These are phyloP conservation scores for Drosophila conformis DNA, from an alignment of 2,888 invertebrate species.

Conservation along the genomic window DNA sequence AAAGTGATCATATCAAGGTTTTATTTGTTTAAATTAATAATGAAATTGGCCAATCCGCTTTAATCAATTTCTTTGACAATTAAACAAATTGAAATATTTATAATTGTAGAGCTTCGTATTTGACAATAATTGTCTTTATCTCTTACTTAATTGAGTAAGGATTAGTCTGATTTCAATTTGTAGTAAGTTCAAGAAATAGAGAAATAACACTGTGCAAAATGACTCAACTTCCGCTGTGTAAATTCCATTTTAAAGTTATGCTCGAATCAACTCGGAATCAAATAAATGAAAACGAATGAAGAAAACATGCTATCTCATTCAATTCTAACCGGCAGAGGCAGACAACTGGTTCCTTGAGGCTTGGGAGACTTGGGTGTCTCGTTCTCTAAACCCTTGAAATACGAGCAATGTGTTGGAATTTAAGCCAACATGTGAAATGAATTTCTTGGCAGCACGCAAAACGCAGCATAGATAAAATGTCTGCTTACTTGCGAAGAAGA, in stretches of 20 bases:
- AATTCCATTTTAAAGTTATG: constrained; percentile 53
- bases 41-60: background rate
- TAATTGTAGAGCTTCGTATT: background rate
- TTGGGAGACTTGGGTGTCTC: constrained; percentile 1
- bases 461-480: constrained; percentile 23
- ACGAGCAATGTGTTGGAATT: constrained; percentile 56
- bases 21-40: background rate
- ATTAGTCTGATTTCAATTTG: background rate
- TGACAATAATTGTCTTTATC: background rate
- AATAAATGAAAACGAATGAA: constrained; percentile 60
- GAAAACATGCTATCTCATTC: constrained; percentile 58
- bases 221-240: constrained; percentile 65
- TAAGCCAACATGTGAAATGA: constrained; percentile 58
- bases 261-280: constrained; percentile 58
- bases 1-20: background rate
- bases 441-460: constrained; percentile 59
- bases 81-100: background rate
- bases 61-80: background rate
- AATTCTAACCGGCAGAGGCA: constrained; percentile 19
- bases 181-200: background rate
- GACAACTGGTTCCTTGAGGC: background rate
- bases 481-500: constrained; percentile 8
- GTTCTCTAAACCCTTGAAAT: constrained; percentile 35
- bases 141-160: background rate
- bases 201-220: constrained; percentile 35